Evolutionary conservation across 2,113 vertebrate genomes (phyloP).

Genomic region (Dromiciops gliroides): DNA sequence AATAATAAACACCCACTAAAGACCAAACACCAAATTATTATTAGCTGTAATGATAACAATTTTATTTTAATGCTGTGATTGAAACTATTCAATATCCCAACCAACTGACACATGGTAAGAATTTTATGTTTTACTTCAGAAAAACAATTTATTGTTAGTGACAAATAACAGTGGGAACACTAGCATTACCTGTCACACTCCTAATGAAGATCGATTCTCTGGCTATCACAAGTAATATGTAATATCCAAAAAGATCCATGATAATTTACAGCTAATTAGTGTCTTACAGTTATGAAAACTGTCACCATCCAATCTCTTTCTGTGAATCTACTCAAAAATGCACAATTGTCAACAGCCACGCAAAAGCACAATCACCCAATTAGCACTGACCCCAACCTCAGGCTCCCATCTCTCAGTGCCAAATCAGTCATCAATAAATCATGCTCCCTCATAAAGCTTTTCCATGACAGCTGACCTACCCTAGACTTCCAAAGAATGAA

Average conservation of each 20-base stretch:
- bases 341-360: slow-evolving; percentile 50
- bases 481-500: slow-evolving; percentile 47
- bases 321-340: slow-evolving; percentile 55
- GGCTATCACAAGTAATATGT: slow-evolving; percentile 56
- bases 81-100: slow-evolving; percentile 40
- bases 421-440: slow-evolving; percentile 59
- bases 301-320: slow-evolving; percentile 54
- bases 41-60: slow-evolving; percentile 44
- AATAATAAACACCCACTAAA: slow-evolving; percentile 28
- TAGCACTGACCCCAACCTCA: slow-evolving; percentile 55
- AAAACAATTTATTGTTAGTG: slow-evolving; percentile 60
- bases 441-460: slow-evolving; percentile 9
- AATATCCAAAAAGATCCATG: slow-evolving; percentile 62
- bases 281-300: slow-evolving; percentile 57
- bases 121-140: slow-evolving; percentile 65
- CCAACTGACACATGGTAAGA: slow-evolving; percentile 27
- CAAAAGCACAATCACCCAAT: slow-evolving; percentile 62
- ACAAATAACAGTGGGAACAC: slow-evolving; percentile 60
- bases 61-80: slow-evolving; percentile 44
- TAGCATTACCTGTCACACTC: slow-evolving; percentile 67
- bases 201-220: slow-evolving; percentile 75
- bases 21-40: slow-evolving; percentile 48
- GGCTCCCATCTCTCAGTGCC: neutral
- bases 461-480: slow-evolving; percentile 57
- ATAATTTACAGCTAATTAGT: slow-evolving; percentile 76